These are phyloP conservation scores for Chlorocebus sabaeus DNA, from an alignment of 2,113 vertebrate genomes.

Conservation along the genomic window DNA sequence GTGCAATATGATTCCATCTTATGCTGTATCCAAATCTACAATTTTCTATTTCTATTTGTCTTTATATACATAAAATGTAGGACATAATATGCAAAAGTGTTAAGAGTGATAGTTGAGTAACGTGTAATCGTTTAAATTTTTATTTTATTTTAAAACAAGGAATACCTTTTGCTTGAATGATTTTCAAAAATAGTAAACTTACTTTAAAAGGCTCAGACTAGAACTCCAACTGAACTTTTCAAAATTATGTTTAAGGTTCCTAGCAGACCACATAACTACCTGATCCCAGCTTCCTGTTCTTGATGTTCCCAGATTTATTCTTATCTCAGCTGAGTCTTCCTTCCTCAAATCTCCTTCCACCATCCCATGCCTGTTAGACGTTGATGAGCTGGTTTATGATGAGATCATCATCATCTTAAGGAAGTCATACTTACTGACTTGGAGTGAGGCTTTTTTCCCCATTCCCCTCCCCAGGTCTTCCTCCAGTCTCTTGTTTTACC, in stretches of 20 bases:
- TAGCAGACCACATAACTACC: neutral
- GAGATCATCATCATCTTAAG: rapidly evolving
- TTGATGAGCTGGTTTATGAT: neutral
- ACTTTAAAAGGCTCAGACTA: neutral
- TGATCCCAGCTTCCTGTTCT: neutral
- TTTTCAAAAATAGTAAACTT: neutral
- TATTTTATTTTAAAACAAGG: neutral
- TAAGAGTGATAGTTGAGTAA: neutral
- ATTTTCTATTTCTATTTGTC: neutral
- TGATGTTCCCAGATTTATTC: neutral
- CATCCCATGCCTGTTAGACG: neutral
- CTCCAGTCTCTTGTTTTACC: neutral
- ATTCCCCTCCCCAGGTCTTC: neutral
- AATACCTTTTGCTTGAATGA: neutral
- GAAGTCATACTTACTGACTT: neutral
- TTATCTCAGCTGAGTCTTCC: neutral
- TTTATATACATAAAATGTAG: neutral
- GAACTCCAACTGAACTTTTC: neutral
- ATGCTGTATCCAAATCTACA: neutral
- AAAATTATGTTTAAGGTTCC: neutral
- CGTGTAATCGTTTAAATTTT: neutral
- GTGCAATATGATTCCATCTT: neutral
- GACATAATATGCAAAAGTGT: neutral
- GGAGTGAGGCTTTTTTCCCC: neutral
- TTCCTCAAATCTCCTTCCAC: neutral